Conservation (phyloP, 2,113 vertebrate genomes). For the Macrotis lagotis region DNA sequence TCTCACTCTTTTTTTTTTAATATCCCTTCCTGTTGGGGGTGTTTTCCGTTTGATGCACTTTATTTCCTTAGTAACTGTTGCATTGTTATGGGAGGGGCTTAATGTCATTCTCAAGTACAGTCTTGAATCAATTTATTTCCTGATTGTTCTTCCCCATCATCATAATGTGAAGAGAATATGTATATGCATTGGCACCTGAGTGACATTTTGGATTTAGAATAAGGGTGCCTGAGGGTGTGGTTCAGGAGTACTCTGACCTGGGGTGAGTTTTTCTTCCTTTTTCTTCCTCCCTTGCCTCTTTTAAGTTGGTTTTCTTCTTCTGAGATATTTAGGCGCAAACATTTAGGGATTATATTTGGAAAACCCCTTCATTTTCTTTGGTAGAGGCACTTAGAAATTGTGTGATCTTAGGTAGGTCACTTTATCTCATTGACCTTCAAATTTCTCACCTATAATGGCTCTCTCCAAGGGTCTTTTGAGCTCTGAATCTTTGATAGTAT, state of each 20-base stretch:
- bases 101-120: slow-evolving; percentile 51
- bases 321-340: neutral
- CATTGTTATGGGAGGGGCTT: slow-evolving; percentile 63
- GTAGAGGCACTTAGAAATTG: neutral
- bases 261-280: slow-evolving; percentile 23
- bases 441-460: neutral
- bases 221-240: neutral
- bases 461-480: neutral
- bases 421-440: neutral
- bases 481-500: neutral
- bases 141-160: slow-evolving; percentile 52
- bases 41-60: slow-evolving; percentile 53
- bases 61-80: slow-evolving; percentile 73
- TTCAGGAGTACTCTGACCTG: slow-evolving; percentile 5
- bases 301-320: neutral
- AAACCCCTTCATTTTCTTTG: neutral
- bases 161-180: slow-evolving; percentile 24
- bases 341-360: neutral
- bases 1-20: slow-evolving; percentile 41
- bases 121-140: slow-evolving; percentile 71
- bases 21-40: slow-evolving; percentile 57
- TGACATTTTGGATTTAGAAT: neutral
- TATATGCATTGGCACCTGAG: neutral
- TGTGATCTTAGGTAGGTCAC: neutral
- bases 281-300: neutral